Evolutionary conservation across 2,797 vertebrate species (phyloP).

Genomic region (Myripristis jacobus): DNA sequence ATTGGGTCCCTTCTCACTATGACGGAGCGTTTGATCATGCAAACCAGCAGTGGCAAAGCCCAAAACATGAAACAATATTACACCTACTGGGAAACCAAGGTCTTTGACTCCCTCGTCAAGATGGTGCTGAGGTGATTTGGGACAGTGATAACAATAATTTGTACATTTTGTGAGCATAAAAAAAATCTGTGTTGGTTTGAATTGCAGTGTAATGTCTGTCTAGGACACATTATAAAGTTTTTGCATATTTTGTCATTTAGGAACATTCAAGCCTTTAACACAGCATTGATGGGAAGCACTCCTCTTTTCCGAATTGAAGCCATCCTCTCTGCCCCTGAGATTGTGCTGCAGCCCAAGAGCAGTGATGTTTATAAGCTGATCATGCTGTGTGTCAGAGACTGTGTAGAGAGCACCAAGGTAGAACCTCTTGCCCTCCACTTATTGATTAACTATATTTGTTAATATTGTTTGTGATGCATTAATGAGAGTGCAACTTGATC

Average conservation of each 20-base stretch:
- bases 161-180: constrained; percentile 3
- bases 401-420: constrained; percentile 92
- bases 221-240: constrained; percentile 6
- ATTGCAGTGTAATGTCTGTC: not conserved
- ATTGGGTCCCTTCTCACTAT: constrained; percentile 89
- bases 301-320: constrained; percentile 90
- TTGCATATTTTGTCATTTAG: constrained; percentile 72
- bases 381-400: constrained; percentile 86
- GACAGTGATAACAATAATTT: constrained; percentile 31
- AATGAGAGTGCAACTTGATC: not conserved
- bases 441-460: not conserved
- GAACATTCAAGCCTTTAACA: constrained; percentile 89
- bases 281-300: constrained; percentile 77
- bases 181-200: not conserved
- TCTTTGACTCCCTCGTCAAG: constrained; percentile 86
- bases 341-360: constrained; percentile 88
- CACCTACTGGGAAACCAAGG: constrained; percentile 88
- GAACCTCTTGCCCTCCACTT: constrained; percentile 12
- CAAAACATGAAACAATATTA: constrained; percentile 88
- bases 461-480: not conserved
- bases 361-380: constrained; percentile 87
- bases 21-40: constrained; percentile 87
- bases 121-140: constrained; percentile 89
- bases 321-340: constrained; percentile 87
- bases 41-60: constrained; percentile 88